phyloP scores from a whole-genome alignment of 2,888 invertebrate species.

The Ferdinandea cuprea region DNA sequence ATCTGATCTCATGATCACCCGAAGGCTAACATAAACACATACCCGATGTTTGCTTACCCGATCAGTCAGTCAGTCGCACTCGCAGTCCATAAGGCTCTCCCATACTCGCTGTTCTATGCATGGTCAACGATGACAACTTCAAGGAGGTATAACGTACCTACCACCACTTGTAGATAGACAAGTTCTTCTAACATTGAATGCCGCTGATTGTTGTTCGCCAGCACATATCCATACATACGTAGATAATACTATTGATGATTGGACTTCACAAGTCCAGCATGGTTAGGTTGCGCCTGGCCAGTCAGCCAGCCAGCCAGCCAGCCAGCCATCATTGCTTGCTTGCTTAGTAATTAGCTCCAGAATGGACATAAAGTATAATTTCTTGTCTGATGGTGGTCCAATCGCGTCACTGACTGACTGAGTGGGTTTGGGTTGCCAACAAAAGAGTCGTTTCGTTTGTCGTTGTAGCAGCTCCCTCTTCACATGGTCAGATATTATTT shows the following conservation, averaged over 20 bases:
- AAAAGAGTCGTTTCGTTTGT: conserved; percentile 46
- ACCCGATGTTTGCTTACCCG: conserved; percentile 66
- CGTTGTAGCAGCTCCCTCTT: conserved; percentile 32
- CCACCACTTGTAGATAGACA: conserved; percentile 18
- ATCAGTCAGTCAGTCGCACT: conserved; percentile 52
- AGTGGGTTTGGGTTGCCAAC: conserved; percentile 43
- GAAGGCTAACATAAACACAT: conserved; percentile 74
- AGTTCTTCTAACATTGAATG: conserved; percentile 57
- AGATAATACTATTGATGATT: conserved; percentile 51
- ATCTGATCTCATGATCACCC: conserved; percentile 75
- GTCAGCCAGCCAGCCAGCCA: no score
- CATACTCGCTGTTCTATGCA: neutral
- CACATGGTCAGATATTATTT: conserved; percentile 4
- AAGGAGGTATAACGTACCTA: conserved; percentile 46
- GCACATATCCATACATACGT: conserved; percentile 43
- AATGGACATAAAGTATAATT: conserved; percentile 71
- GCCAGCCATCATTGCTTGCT: conserved; percentile 62
- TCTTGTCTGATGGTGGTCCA: conserved; percentile 68
- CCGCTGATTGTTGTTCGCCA: conserved; percentile 56
- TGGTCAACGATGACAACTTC: conserved; percentile 69
- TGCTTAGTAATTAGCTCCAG: conserved; percentile 73
- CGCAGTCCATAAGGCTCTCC: conserved; percentile 39
- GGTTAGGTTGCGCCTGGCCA: conserved; percentile 3
- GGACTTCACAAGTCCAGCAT: conserved; percentile 31
- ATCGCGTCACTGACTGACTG: conserved; percentile 28